These are phyloP conservation scores for Delphinus delphis DNA, from an alignment of 2,113 vertebrate genomes.

Conservation along the genomic window DNA sequence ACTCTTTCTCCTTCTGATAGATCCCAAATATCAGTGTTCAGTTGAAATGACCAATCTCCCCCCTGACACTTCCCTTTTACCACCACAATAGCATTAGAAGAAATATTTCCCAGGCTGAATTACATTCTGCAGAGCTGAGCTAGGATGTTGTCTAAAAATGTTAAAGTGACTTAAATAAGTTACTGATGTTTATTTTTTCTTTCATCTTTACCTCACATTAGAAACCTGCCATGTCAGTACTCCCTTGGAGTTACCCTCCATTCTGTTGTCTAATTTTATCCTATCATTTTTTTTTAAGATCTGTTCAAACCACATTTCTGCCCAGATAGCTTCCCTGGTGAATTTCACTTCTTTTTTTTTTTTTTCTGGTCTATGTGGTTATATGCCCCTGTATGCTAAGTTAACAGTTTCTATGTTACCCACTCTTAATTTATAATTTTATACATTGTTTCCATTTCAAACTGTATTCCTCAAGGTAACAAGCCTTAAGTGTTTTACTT, in stretches of 20 bases:
- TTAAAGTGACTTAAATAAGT: slow-evolving; percentile 38
- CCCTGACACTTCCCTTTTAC: not conserved
- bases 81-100: not conserved
- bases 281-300: not conserved
- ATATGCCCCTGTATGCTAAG: not conserved
- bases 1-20: not conserved
- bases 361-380: not conserved
- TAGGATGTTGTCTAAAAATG: not conserved
- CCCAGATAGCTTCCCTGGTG: not conserved
- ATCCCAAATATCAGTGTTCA: not conserved
- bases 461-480: not conserved
- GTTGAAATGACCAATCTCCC: not conserved
- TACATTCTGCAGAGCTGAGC: not conserved
- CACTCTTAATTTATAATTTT: not conserved
- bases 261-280: not conserved
- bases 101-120: not conserved
- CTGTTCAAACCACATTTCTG: not conserved
- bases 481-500: not conserved
- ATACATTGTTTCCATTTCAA: not conserved
- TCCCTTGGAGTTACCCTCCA: not conserved
- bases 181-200: slow-evolving; percentile 39
- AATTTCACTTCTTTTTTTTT: not conserved
- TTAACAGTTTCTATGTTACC: not conserved
- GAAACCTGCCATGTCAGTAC: not conserved
- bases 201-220: not conserved